These are phyloP conservation scores for Halcyon smyrnensis DNA, from an alignment of 2,797 vertebrate genomes.

Conservation along the genomic window DNA sequence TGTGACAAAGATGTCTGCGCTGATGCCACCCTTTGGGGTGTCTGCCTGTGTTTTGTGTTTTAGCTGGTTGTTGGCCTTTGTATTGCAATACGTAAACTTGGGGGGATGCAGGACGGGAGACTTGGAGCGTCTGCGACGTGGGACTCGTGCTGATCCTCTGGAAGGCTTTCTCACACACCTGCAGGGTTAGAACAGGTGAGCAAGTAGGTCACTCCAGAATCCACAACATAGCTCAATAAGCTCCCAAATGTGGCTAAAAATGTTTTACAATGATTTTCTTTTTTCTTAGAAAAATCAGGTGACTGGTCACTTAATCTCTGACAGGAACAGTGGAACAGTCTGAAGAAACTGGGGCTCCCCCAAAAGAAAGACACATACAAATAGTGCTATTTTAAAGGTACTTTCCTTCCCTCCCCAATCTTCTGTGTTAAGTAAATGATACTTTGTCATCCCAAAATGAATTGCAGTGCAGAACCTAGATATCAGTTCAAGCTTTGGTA, in stretches of 20 bases:
- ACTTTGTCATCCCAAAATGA: neutral
- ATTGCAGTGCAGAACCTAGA: neutral
- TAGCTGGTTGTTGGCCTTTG: slow-evolving; percentile 78
- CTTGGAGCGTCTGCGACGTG: slow-evolving; percentile 86
- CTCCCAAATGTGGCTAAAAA: neutral
- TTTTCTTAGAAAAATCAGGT: neutral
- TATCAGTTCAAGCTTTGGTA: neutral
- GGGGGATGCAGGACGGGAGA: slow-evolving; percentile 89
- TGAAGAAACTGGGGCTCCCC: neutral
- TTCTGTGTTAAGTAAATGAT: neutral
- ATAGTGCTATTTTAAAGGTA: neutral
- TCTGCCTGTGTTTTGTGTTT: slow-evolving; percentile 84
- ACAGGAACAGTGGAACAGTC: neutral
- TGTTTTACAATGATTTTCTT: fast-evolving
- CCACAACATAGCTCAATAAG: neutral
- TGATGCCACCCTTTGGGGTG: slow-evolving; percentile 41
- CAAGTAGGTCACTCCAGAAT: neutral
- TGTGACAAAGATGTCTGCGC: slow-evolving; percentile 48
- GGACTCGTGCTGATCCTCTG: slow-evolving; percentile 78
- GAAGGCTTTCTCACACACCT: slow-evolving; percentile 85
- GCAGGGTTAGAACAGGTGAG: neutral
- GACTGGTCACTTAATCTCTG: neutral
- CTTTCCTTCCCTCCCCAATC: neutral
- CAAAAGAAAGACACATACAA: neutral
- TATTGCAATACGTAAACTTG: slow-evolving; percentile 88